Percentiles rank a stretch among this genome's conserved stretches.
Conservation (phyloP, 2,113 vertebrate genomes). For the Poicephalus meyeri region DNA sequence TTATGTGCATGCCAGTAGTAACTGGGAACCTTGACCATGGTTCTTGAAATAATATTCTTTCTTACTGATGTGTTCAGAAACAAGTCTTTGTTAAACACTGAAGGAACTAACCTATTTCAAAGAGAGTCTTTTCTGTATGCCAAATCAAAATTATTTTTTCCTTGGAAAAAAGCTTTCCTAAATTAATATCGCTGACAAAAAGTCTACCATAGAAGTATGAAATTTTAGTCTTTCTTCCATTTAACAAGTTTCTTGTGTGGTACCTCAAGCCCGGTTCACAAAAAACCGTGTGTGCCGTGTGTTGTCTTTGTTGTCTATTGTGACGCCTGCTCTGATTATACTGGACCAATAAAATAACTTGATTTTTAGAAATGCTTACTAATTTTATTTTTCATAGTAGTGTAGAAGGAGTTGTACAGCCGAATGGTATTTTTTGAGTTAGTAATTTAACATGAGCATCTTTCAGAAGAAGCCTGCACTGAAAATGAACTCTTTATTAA, state of each 20-base stretch:
- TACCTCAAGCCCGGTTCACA: not conserved
- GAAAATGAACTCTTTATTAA: not conserved
- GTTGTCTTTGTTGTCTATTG: not conserved
- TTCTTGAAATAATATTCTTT: constrained; percentile 27
- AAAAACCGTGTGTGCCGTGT: not conserved
- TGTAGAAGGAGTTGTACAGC: not conserved
- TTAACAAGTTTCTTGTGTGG: not conserved
- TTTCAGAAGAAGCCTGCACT: not conserved
- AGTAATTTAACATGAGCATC: not conserved
- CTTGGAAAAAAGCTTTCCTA: not conserved
- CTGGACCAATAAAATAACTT: not conserved
- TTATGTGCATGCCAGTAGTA: not conserved
- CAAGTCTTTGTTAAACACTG: not conserved
- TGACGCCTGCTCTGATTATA: not conserved
- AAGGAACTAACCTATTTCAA: constrained; percentile 17
- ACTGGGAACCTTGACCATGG: not conserved
- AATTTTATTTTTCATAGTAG: not conserved
- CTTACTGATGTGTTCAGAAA: constrained; percentile 11
- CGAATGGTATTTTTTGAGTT: not conserved
- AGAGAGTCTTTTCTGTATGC: not conserved
- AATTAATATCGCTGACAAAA: not conserved
- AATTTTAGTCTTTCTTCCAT: not conserved
- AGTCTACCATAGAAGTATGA: not conserved
- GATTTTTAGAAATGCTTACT: not conserved
- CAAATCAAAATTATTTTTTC: not conserved